Conservation (phyloP, 2,113 vertebrate species). For the Cryptomyrus ogoouensis region DNA sequence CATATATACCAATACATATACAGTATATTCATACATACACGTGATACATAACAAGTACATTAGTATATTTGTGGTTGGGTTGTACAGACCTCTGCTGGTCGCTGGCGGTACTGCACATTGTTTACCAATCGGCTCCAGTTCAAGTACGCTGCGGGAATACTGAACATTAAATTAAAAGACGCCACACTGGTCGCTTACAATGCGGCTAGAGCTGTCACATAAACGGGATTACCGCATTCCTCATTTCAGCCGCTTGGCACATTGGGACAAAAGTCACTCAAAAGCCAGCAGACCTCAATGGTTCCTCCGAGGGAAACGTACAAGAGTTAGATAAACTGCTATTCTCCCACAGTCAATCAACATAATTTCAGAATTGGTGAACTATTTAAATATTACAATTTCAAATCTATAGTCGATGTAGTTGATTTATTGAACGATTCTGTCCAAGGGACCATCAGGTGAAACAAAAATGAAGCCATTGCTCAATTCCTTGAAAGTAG, state of each 20-base stretch:
- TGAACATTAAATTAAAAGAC: neutral
- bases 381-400: neutral
- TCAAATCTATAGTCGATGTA: neutral
- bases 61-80: neutral
- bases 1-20: neutral
- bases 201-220: neutral
- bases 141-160: neutral
- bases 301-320: neutral
- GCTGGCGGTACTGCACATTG: slow-evolving; percentile 30
- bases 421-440: neutral
- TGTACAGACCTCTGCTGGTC: slow-evolving; percentile 20
- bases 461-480: neutral
- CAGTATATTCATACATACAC: neutral
- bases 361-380: neutral
- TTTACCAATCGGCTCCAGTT: slow-evolving; percentile 23
- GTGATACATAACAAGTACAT: neutral
- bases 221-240: neutral
- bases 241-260: neutral
- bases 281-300: neutral
- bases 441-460: neutral
- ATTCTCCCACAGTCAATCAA: neutral
- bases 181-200: neutral
- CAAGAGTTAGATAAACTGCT: neutral
- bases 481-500: neutral
- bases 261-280: neutral